Conservation (phyloP, 2,888 invertebrate species). For the Amorpha juglandis region DNA sequence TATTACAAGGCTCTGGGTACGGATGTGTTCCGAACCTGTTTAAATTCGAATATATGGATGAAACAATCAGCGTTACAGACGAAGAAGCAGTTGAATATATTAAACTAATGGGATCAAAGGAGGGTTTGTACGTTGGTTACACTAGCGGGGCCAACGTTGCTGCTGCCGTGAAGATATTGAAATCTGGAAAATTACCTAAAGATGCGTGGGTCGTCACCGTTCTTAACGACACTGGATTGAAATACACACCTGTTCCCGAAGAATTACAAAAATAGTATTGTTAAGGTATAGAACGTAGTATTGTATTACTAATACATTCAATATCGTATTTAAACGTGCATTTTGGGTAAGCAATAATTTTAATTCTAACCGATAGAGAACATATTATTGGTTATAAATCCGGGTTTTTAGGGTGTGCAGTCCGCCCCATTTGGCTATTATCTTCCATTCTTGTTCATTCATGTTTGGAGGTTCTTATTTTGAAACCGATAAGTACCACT, state of each 20-base stretch:
- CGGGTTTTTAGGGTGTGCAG: no score
- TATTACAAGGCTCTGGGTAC: conserved; percentile 77
- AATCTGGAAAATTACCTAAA: conserved; percentile 65
- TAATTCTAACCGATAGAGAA: no score
- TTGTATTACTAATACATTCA: background rate
- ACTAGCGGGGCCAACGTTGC: conserved; percentile 78
- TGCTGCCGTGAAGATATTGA: conserved; percentile 69
- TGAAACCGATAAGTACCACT: no score
- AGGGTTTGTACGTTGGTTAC: conserved; percentile 75
- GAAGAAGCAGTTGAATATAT: conserved; percentile 68
- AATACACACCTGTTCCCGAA: conserved; percentile 69
- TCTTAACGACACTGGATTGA: conserved; percentile 71
- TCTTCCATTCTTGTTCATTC: no score
- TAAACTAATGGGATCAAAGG: conserved; percentile 67
- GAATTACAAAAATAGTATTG: conserved; percentile 42
- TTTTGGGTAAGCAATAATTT: no score
- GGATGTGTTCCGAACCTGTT: conserved; percentile 72
- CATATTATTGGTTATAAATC: no score
- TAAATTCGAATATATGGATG: conserved; percentile 69
- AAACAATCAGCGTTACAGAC: conserved; percentile 67
- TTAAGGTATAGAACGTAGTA: background rate
- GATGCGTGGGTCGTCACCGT: conserved; percentile 75
- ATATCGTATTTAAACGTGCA: no score
- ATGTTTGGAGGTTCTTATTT: no score
- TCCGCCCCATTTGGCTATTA: no score